These are phyloP conservation scores for Actinernus sp. DNA, from an alignment of 92 coral and sea anemone genomes.

Conservation along the genomic window DNA sequence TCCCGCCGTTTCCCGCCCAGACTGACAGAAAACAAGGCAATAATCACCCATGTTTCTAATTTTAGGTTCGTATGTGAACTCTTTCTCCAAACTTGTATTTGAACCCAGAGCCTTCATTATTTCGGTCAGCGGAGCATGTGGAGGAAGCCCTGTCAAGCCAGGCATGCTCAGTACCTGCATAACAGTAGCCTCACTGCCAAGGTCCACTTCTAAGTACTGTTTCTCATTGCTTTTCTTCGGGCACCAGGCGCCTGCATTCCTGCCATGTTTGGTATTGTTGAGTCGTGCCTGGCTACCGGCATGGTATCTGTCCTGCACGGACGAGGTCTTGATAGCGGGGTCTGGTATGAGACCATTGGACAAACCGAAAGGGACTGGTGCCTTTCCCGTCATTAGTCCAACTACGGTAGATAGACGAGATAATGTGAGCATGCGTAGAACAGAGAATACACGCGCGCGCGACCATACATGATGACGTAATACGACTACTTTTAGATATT, in stretches of 20 bases:
- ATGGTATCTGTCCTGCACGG: conserved; percentile 85
- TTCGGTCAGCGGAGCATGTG: too few relatives aligned
- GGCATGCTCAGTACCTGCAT: too few relatives aligned
- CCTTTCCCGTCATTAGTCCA: conserved; percentile 68
- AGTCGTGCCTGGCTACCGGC: conserved; percentile 87
- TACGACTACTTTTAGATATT: too few relatives aligned
- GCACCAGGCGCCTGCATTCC: conserved; percentile 87
- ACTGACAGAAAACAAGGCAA: too few relatives aligned
- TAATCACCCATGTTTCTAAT: too few relatives aligned
- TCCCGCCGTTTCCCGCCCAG: too few relatives aligned
- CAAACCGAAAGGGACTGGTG: conserved; percentile 88
- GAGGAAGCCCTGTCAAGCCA: too few relatives aligned
- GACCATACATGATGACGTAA: too few relatives aligned
- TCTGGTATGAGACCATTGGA: conserved; percentile 73
- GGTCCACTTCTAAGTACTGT: conserved; percentile 86
- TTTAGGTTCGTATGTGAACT: too few relatives aligned
- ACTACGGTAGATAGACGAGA: conserved; percentile 32
- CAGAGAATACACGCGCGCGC: too few relatives aligned
- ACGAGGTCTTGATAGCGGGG: conserved; percentile 76
- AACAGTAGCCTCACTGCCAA: conserved; percentile 67
- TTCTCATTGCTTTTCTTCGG: conserved; percentile 76
- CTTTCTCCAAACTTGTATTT: too few relatives aligned
- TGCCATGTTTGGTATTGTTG: conserved; percentile 69
- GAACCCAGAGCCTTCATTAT: too few relatives aligned
- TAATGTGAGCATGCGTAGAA: background rate